Evolutionary conservation across 2,888 invertebrate species (phyloP), one percentile per base, ranked within the genome.

Genomic region (Acronicta aceris): DNA sequence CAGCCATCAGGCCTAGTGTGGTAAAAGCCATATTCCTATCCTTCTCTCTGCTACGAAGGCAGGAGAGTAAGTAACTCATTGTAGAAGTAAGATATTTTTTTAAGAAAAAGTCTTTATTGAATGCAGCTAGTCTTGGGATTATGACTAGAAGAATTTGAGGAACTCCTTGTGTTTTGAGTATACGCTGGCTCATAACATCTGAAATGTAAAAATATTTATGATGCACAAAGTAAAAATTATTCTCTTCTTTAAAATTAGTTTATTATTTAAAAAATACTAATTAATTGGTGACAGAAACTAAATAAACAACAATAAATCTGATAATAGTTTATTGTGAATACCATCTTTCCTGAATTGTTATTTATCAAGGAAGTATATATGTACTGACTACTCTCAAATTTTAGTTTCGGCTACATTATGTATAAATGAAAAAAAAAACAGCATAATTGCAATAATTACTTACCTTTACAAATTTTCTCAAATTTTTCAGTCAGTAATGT

Each of bases 111-210:
- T 96, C 96, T 63, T 96, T 97, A 86, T 98, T 97, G 82, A 99
- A 99, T n/a, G 99, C 98, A 7, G 99, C 99, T 53, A 99, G 91
- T 71, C 99, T 95, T 0, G 99, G 99, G 63, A 99, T 94, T 49
- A 99, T 96, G 41, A 97, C 96, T 59, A 99, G 95, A 13, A 99
- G 90, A 0, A 97, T 97, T 83, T 98, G 97, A 76, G 99, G 99
- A 21, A 99, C 97, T 85, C 98, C 97, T 6, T 96, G 94, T 52
- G 97, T 97, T 78, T 97, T 96, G 0, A 97, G 96, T 53, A 95
- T 90, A 60, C 97, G 95, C 81, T 98, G 98, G 42, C 96, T 96
- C 91, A 99, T 95, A 4, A 98, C 97, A 91, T 97, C 96, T 83
- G 94, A 92, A 92, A 57, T 0, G 52, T 64, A 49, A 58, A 64